Conservation (phyloP, 2,888 invertebrate species). For the Drosophila testacea region DNA sequence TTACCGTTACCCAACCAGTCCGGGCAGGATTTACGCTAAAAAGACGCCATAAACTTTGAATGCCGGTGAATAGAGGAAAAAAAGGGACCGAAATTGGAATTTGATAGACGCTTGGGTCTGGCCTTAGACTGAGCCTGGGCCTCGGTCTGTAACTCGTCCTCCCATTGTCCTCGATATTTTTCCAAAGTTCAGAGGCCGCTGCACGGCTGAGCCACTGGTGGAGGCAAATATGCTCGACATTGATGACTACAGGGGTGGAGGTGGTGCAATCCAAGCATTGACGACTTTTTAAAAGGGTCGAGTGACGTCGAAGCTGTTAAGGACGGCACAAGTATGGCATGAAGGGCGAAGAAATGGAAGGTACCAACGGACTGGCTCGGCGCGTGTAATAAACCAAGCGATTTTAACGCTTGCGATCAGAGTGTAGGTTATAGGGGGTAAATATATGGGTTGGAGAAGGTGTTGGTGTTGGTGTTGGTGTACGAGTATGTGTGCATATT, state of each 20-base stretch:
- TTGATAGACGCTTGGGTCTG: slow-evolving; percentile 74
- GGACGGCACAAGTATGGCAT: slow-evolving; percentile 38
- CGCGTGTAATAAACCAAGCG: slow-evolving; percentile 80
- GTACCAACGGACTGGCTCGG: slow-evolving; percentile 50
- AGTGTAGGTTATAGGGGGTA: slow-evolving; percentile 5
- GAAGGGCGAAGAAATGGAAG: not conserved
- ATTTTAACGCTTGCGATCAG: slow-evolving; percentile 71
- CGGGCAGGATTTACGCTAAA: slow-evolving; percentile 78
- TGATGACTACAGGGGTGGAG: not conserved
- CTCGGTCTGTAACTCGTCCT: slow-evolving; percentile 46
- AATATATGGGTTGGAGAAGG: slow-evolving; percentile 12
- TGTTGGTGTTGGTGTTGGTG: not conserved
- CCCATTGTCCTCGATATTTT: slow-evolving; percentile 25
- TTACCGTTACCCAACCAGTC: slow-evolving; percentile 29
- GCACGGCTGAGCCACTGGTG: slow-evolving; percentile 44
- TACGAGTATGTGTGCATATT: slow-evolving; percentile 17
- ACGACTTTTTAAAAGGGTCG: slow-evolving; percentile 81
- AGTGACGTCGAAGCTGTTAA: slow-evolving; percentile 63
- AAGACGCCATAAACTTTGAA: slow-evolving; percentile 80
- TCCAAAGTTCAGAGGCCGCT: slow-evolving; percentile 68
- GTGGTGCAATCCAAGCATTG: slow-evolving; percentile 67
- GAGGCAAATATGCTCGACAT: slow-evolving; percentile 1
- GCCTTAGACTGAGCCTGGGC: slow-evolving; percentile 20
- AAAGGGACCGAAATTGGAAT: slow-evolving; percentile 81
- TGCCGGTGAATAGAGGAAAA: slow-evolving; percentile 43